Conservation (phyloP, 2,113 vertebrate genomes). For the Dolichallabes microphthalmus region DNA sequence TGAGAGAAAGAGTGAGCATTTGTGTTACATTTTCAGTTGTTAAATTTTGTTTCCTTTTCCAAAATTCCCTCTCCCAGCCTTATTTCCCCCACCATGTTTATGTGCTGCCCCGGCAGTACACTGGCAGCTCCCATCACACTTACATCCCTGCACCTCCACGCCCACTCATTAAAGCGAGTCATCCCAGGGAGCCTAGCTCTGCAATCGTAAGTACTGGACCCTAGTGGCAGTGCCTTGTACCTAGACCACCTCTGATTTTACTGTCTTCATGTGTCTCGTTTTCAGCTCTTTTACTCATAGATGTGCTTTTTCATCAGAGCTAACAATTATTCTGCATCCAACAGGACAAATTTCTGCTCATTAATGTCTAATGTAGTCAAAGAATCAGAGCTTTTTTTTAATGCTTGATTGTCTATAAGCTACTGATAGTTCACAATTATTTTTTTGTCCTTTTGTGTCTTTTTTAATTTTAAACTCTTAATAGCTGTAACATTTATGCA, state of each 20-base stretch:
- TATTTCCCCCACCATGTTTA: conserved; percentile 97
- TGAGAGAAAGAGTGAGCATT: conserved; percentile 40
- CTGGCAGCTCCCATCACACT: conserved; percentile 78
- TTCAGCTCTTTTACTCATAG: neutral
- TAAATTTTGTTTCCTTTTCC: conserved; percentile 64
- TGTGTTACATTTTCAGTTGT: conserved; percentile 60
- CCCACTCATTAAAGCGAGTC: conserved; percentile 79
- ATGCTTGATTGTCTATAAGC: neutral
- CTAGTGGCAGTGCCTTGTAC: conserved; percentile 7
- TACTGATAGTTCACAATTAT: neutral
- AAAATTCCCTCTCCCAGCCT: conserved; percentile 83
- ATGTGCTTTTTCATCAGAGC: conserved; percentile 2
- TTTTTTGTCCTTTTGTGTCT: neutral
- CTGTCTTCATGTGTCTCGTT: conserved; percentile 9
- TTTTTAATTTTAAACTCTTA: neutral
- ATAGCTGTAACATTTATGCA: conserved; percentile 7
- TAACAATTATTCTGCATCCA: conserved; percentile 8
- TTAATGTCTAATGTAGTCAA: neutral
- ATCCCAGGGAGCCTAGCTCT: conserved; percentile 80
- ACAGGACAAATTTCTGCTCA: neutral
- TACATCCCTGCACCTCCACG: conserved; percentile 76
- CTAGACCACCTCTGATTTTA: neutral
- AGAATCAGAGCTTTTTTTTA: neutral
- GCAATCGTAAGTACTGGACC: conserved; percentile 86
- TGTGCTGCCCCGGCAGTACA: conserved; percentile 87